Evolutionary conservation across 2,113 vertebrate species (phyloP).

Genomic region (Cercopithecus mona): DNA sequence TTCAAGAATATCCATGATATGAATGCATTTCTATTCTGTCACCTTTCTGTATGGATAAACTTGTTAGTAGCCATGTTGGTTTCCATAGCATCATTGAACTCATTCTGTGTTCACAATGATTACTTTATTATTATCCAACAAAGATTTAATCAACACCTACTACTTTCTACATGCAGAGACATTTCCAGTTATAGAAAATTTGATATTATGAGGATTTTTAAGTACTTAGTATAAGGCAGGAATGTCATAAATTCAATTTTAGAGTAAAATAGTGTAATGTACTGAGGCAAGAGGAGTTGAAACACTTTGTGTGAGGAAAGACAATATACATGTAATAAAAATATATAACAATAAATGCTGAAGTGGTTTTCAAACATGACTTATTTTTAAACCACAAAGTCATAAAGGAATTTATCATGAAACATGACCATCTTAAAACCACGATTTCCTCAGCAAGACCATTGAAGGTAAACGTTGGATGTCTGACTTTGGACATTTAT

Average conservation of each 20-base stretch:
- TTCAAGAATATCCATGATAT: background rate
- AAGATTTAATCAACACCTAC: background rate
- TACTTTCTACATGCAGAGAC: background rate
- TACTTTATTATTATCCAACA: background rate
- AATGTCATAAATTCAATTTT: background rate
- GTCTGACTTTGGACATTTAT: background rate
- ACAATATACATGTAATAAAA: background rate
- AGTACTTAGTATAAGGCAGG: background rate
- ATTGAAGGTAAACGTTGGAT: background rate
- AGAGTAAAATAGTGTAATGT: background rate
- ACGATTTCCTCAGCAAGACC: background rate
- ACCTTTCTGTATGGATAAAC: background rate
- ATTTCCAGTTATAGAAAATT: background rate
- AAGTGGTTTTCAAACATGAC: background rate
- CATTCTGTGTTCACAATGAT: background rate
- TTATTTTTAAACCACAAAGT: background rate
- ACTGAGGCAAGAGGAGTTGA: background rate
- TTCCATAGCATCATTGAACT: background rate
- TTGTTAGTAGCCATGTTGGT: background rate
- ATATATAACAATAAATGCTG: background rate
- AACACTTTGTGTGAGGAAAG: background rate
- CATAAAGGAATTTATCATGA: background rate
- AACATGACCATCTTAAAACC: background rate
- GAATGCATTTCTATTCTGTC: background rate
- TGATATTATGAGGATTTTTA: background rate